These are phyloP conservation scores for Andrena cerasifolii DNA, from an alignment of 1,140 invertebrate species.

Conservation along the genomic window DNA sequence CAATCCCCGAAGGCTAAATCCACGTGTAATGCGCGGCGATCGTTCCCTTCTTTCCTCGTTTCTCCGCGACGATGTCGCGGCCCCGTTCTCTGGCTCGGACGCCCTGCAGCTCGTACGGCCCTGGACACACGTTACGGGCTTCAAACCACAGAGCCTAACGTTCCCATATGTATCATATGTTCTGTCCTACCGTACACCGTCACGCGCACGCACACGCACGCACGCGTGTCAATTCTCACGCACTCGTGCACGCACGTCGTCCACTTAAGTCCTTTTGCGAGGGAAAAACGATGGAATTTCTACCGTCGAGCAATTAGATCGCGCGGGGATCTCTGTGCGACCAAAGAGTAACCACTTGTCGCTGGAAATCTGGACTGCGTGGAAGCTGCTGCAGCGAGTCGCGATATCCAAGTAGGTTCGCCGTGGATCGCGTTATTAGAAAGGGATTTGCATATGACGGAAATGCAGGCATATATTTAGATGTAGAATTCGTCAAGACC, in stretches of 20 bases:
- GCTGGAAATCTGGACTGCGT: not conserved
- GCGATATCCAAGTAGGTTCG: not conserved
- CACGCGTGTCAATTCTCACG: slow-evolving; percentile 67
- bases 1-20: slow-evolving; percentile 40
- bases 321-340: not conserved
- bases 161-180: slow-evolving; percentile 83
- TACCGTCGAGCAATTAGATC: not conserved
- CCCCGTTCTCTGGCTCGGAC: slow-evolving; percentile 24
- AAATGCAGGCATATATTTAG: too few relatives aligned
- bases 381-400: too few relatives aligned
- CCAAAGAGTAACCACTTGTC: not conserved
- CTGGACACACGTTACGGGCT: slow-evolving; percentile 77
- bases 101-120: slow-evolving; percentile 31
- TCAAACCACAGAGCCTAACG: slow-evolving; percentile 81
- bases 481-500: too few relatives aligned
- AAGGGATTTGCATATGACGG: too few relatives aligned
- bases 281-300: not conserved
- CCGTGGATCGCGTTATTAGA: slow-evolving; percentile 8
- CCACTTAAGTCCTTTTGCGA: slow-evolving; percentile 49
- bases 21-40: not conserved
- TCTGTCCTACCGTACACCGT: slow-evolving; percentile 76
- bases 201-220: slow-evolving; percentile 63
- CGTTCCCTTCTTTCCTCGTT: slow-evolving; percentile 36
- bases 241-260: slow-evolving; percentile 52
- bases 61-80: not conserved